Evolutionary conservation across 2,888 invertebrate genomes (phyloP).

Genomic region (Diabrotica balteata): DNA sequence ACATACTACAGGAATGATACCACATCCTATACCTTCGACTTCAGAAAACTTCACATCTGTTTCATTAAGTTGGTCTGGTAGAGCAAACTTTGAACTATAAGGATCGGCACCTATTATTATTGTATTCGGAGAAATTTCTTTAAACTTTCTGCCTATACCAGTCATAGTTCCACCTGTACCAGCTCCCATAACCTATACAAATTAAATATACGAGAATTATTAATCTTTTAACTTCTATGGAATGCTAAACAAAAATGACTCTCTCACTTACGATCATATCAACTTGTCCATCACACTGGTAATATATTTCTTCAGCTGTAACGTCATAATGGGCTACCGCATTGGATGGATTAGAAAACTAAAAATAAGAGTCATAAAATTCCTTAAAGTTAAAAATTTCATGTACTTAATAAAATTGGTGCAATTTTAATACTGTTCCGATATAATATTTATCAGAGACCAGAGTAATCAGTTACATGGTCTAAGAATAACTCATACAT

Average conservation of each 20-base stretch:
- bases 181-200: constrained; percentile 70
- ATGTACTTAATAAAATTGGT: too few species aligned
- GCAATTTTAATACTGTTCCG: too few species aligned
- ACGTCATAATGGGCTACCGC: constrained; percentile 97
- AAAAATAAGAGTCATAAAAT: constrained; percentile 27
- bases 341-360: constrained; percentile 94
- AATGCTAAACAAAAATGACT: too few species aligned
- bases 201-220: background rate
- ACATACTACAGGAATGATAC: constrained; percentile 91
- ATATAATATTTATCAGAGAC: too few species aligned
- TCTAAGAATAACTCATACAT: too few species aligned
- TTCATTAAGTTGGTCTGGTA: constrained; percentile 78
- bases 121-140: constrained; percentile 82
- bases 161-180: constrained; percentile 96
- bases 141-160: constrained; percentile 92
- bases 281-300: constrained; percentile 80
- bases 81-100: constrained; percentile 87
- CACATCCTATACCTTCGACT: constrained; percentile 90
- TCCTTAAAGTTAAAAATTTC: too few species aligned
- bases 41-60: constrained; percentile 81
- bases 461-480: too few species aligned
- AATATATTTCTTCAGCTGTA: constrained; percentile 92
- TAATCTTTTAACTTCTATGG: too few species aligned
- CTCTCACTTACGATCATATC: constrained; percentile 80
- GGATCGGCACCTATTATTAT: constrained; percentile 90